A percentile compares a stretch with the other conserved stretches of the same genome.
Conservation (phyloP, 2,888 invertebrate genomes). For the Macrophya alboannulata region DNA sequence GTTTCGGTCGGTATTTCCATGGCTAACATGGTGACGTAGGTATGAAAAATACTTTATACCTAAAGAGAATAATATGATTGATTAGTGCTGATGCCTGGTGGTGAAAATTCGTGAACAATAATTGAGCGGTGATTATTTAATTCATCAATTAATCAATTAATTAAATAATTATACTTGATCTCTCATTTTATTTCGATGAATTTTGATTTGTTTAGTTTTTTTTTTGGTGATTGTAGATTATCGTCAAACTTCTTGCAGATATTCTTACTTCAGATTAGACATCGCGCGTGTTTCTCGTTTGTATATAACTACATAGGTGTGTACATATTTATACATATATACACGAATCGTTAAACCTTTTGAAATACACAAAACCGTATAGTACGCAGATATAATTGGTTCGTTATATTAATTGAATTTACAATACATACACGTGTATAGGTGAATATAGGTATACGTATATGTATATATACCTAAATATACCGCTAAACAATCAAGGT, state of each 20-base stretch:
- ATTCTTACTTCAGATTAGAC: not conserved
- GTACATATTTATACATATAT: not conserved
- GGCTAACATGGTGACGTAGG: not conserved
- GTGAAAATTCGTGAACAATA: not conserved
- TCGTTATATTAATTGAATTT: conserved; percentile 76
- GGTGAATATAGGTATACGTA: too few species aligned
- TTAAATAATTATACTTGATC: too few species aligned
- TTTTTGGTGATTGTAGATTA: not conserved
- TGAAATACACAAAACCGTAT: not conserved
- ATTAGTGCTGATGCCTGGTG: not conserved
- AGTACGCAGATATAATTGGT: conserved; percentile 68
- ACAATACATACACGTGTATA: conserved; percentile 50
- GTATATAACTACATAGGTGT: not conserved
- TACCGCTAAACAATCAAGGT: conserved; percentile 61
- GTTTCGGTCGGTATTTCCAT: not conserved
- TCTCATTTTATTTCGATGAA: too few species aligned
- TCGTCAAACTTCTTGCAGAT: not conserved
- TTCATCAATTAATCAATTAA: not conserved
- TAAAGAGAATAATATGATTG: not conserved
- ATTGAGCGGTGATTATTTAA: not conserved
- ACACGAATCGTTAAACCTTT: not conserved
- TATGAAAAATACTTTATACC: not conserved
- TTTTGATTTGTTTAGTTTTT: not conserved
- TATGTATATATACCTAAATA: not conserved
- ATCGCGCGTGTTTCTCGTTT: not conserved